These are phyloP conservation scores for Heliconius aoede DNA, from an alignment of 2,888 invertebrate species.

Conservation along the genomic window DNA sequence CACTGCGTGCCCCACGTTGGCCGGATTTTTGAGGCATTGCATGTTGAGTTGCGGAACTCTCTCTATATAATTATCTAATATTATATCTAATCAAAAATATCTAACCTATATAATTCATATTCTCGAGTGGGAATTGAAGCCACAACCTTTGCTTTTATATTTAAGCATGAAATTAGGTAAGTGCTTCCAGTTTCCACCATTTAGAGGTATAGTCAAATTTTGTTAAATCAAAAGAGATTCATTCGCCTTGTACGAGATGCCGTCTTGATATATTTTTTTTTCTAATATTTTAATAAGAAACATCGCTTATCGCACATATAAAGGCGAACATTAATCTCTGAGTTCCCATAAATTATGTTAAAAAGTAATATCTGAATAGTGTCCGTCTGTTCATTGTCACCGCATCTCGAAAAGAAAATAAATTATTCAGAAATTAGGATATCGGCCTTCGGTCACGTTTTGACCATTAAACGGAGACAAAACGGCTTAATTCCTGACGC, in stretches of 20 bases:
- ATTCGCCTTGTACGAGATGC: not conserved
- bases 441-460: slow-evolving; percentile 78
- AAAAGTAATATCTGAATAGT: slow-evolving; percentile 58
- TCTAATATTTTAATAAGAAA: not conserved
- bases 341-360: slow-evolving; percentile 62
- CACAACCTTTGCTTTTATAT: too few species aligned
- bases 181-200: too few species aligned
- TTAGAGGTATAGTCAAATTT: too few species aligned
- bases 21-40: too few species aligned
- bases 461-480: slow-evolving; percentile 81
- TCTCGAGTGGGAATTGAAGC: too few species aligned
- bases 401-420: slow-evolving; percentile 72
- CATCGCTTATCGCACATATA: not conserved
- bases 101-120: too few species aligned
- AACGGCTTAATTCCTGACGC: slow-evolving; percentile 79
- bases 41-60: too few species aligned
- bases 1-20: too few species aligned
- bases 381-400: slow-evolving; percentile 72
- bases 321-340: slow-evolving; percentile 27
- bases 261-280: not conserved
- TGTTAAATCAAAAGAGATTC: too few species aligned
- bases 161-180: too few species aligned
- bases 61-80: too few species aligned
- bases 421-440: slow-evolving; percentile 76
- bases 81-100: too few species aligned